phyloP scores from a whole-genome alignment of 2,797 vertebrate species.

The Sardinella longiceps region DNA sequence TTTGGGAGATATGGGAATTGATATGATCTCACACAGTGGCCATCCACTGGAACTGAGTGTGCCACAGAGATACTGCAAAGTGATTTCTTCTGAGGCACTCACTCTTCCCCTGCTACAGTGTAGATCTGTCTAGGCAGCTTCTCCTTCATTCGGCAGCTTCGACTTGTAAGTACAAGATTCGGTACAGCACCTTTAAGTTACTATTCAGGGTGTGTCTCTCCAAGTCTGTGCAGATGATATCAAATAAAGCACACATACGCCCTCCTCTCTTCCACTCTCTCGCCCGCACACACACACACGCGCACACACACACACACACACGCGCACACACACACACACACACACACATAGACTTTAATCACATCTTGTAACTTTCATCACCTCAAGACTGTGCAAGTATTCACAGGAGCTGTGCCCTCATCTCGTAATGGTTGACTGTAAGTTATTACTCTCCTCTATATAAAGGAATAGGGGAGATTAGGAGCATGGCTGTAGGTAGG shows the following conservation, averaged over 20 bases:
- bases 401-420: constrained; percentile 9
- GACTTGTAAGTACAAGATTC: constrained; percentile 71
- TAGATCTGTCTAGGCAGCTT: constrained; percentile 38
- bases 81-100: constrained; percentile 25
- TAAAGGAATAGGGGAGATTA: neutral
- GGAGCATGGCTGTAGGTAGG: neutral
- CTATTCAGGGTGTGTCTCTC: constrained; percentile 69
- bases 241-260: constrained; percentile 56
- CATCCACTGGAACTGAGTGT: neutral
- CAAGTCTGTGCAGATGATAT: constrained; percentile 60
- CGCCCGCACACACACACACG: neutral
- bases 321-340: constrained; percentile 30
- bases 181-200: constrained; percentile 37
- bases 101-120: neutral
- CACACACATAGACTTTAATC: constrained; percentile 6
- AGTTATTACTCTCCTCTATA: neutral
- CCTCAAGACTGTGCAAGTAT: constrained; percentile 46
- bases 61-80: neutral
- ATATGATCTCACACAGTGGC: neutral
- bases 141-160: constrained; percentile 72
- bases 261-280: too few species aligned
- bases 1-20: neutral
- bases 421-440: neutral
- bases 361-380: constrained; percentile 9
- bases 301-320: constrained; percentile 21